Percentiles rank a stretch among this genome's conserved stretches.
Evolutionary conservation across 2,797 vertebrate genomes (phyloP).

Genomic region (Gadopsis marmoratus): DNA sequence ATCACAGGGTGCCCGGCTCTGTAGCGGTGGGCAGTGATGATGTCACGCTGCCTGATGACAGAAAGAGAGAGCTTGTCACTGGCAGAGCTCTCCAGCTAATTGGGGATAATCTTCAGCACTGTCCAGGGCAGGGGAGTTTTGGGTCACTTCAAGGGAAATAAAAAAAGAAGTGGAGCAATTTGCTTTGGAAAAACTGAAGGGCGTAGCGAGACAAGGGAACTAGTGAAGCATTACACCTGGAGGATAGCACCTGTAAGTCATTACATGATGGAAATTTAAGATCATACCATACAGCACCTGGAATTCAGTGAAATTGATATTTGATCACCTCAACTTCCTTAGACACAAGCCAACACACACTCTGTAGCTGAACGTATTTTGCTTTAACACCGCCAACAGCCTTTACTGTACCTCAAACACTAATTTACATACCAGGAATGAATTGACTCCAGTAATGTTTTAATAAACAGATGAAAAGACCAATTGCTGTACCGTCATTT

Average conservation of each 20-base stretch:
- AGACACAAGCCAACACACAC: slow-evolving; percentile 56
- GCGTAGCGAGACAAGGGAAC: slow-evolving; percentile 28
- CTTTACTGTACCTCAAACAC: slow-evolving; percentile 41
- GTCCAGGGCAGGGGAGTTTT: slow-evolving; percentile 38
- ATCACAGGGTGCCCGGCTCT: slow-evolving; percentile 43
- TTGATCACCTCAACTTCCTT: slow-evolving; percentile 43
- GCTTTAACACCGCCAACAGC: slow-evolving; percentile 37
- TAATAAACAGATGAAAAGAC: slow-evolving; percentile 48
- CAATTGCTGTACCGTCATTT: slow-evolving; percentile 22
- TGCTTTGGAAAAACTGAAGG: slow-evolving; percentile 37
- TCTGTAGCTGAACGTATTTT: slow-evolving; percentile 49
- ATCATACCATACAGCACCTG: slow-evolving; percentile 43
- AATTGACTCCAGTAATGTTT: slow-evolving; percentile 55
- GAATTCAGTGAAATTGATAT: slow-evolving; percentile 55
- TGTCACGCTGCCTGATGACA: slow-evolving; percentile 54
- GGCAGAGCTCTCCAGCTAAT: slow-evolving; percentile 50
- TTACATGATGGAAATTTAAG: slow-evolving; percentile 61
- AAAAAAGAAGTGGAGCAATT: slow-evolving; percentile 29
- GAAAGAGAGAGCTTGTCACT: slow-evolving; percentile 50
- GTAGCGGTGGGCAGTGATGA: slow-evolving; percentile 43
- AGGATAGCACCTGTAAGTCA: slow-evolving; percentile 60
- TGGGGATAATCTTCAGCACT: slow-evolving; percentile 57
- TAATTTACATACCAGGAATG: slow-evolving; percentile 52
- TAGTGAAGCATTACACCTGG: slow-evolving; percentile 25
- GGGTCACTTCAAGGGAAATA: slow-evolving; percentile 32